phyloP scores from a whole-genome alignment of 2,888 invertebrate genomes.

The Schrankia costaestrigalis region DNA sequence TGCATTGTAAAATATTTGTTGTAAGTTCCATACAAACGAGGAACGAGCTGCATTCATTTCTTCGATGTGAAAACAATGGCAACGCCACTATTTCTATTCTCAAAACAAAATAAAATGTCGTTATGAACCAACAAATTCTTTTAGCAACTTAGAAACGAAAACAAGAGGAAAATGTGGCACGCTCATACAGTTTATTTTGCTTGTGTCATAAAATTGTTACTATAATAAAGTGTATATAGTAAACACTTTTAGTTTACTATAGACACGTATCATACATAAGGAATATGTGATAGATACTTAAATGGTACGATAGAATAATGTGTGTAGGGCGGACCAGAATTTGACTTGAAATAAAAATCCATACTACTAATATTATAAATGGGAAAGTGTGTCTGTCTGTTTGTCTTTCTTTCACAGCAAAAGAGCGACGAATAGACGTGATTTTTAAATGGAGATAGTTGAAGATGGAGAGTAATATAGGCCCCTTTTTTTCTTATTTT shows the following conservation, averaged over 20 bases:
- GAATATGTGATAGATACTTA: conserved; percentile 12
- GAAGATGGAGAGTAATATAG: too few species aligned
- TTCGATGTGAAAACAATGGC: conserved; percentile 43
- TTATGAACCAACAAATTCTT: conserved; percentile 34
- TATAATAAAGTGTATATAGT: conserved; percentile 6
- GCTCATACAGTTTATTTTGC: conserved; percentile 38
- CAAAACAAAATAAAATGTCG: conserved; percentile 30
- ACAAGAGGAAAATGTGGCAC: conserved; percentile 23
- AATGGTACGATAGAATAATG: conserved; percentile 12
- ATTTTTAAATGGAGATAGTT: too few species aligned
- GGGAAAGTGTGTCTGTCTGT: too few species aligned
- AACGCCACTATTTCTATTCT: conserved; percentile 31
- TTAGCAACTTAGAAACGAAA: conserved; percentile 34
- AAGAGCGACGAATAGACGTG: too few species aligned
- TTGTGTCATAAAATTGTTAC: conserved; percentile 21
- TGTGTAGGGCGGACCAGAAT: conserved; percentile 6
- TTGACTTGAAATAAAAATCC: too few species aligned
- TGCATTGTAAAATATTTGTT: conserved; percentile 34
- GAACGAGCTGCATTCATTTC: conserved; percentile 27
- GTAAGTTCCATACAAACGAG: conserved; percentile 27
- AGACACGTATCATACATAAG: conserved; percentile 9
- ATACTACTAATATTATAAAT: too few species aligned
- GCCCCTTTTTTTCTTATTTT: too few species aligned
- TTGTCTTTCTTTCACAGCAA: too few species aligned
- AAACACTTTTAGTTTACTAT: conserved; percentile 11